Evolutionary conservation across 2,113 vertebrate species (phyloP), one percentile per base, ranked within the genome.

Genomic region (Prietella phreatophila): DNA sequence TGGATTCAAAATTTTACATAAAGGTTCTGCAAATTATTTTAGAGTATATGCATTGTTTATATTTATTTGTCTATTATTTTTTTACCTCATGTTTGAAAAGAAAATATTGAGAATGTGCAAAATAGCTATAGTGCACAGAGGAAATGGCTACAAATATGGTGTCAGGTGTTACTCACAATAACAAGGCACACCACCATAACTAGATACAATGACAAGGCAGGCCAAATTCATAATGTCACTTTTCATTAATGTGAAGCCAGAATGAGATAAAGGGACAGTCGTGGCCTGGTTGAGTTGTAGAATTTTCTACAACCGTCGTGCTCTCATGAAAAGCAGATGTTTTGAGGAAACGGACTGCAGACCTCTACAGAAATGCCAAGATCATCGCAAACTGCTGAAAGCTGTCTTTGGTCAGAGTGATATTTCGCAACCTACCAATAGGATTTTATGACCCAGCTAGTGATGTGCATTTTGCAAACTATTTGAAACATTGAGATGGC

Each of bases 311-410:
- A 4, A 22, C 36, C 39, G 19, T 47, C 3, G 0, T 47, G 71
- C 13, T 25, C 20, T 47, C 71, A 75, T 75, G 39, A 75, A 75
- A 75, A 75, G 71, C 71, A 75, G 71, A 75, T 71, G 30, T 71
- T 71, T 36, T 33, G 61, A 65, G 14, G 14, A 17, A 36, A 71
- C n/a, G 14, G 63, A 67, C 1, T 67, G n/a, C n/a, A 67, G 13
- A 30, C n/a, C 63, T 67, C 63, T 36, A 69, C 65, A 69, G 65
- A 69, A 69, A 69, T 33, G 65, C 65, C 65, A 6, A 33, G 65
- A 17, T 1, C 13, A 5, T 33, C 17, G 36, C 33, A 71, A 2
- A 36, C 67, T 71, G 30, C 33, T 36, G 14, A 30, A 36, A 71
- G 67, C 67, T 36, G 15, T 71, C 22, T 42, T 47, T 36, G 14